Base-by-base conservation (phyloP, 2,113 vertebrate genomes). In the Gadus chalcogrammus region DNA sequence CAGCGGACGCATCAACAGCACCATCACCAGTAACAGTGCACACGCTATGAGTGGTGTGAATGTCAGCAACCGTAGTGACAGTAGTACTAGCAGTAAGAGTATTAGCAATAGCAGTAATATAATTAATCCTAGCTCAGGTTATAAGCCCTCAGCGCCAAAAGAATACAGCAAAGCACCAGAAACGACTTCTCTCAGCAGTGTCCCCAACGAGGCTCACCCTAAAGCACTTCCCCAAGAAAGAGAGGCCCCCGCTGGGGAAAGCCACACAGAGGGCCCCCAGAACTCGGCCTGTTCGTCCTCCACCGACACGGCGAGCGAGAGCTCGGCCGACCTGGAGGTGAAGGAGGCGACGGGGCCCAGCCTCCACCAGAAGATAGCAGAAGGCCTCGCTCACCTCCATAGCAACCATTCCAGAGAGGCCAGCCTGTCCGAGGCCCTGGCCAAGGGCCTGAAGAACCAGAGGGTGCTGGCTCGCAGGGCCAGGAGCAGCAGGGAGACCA, bases 261-360 rank as follows among this genome's bases (percentile, higher is more conserved):
- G 84, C 11, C 89, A 92, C 22, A 73, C 68, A 13, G 90, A 91
- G 59, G 88, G 82, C 20, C 70, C 73, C 83, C 86, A 75, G 52
- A 90, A 85, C 73, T 94, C 93, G 0, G 85, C 88, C 20, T 92
- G 93, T 55, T 97, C 94, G 6, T 94, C 94, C 1, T 94, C 93
- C 64, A 95, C 95, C 0, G 95, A 97, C 69, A 96, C 95, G 31
- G 94, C 95, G 70, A 95, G 94, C 0, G 95, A 97, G 82, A 93
- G 94, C 82, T 95, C 94, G 0, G 91, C 93, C 0, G 94, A 95
- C 61, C 79, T 93, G 77, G 93, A 95, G 35, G 84, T 82, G 4
- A 88, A 90, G 71, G 88, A 94, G 82, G 66, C 84, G 53, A 73
- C 75, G 53, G 81, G 80, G 67, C 68, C 79, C 69, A 80, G 70